Conservation (phyloP, 2,888 invertebrate species). For the Elmis aenea region DNA sequence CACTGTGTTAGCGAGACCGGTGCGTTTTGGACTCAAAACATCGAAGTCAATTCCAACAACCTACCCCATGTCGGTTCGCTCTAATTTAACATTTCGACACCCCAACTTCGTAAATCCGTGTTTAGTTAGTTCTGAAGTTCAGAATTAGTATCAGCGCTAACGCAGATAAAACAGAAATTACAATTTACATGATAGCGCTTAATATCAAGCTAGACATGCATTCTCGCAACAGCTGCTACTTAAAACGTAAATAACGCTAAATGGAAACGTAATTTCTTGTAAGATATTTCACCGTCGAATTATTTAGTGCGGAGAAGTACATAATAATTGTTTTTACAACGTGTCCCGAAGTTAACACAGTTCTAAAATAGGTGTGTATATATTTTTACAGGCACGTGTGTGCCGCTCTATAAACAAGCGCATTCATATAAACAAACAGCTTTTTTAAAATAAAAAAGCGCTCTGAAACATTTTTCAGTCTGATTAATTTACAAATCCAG, state of each 20-base stretch:
- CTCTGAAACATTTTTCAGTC: slow-evolving; percentile 8
- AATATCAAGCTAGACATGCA: too few species aligned
- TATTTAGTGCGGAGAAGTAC: too few species aligned
- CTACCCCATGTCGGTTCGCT: slow-evolving; percentile 1
- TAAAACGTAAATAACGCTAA: too few species aligned
- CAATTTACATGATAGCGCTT: slow-evolving; percentile 1
- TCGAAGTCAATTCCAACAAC: slow-evolving; percentile 1
- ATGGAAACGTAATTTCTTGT: too few species aligned
- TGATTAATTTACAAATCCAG: background rate
- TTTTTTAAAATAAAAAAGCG: slow-evolving; percentile 7
- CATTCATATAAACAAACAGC: slow-evolving; percentile 9
- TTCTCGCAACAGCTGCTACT: too few species aligned
- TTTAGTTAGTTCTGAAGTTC: slow-evolving; percentile 3
- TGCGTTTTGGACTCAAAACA: slow-evolving; percentile 2
- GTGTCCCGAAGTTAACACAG: too few species aligned
- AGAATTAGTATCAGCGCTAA: background rate
- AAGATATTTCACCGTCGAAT: too few species aligned
- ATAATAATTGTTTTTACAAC: too few species aligned
- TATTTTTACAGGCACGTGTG: slow-evolving; percentile 16
- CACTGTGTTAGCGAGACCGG: slow-evolving; percentile 1
- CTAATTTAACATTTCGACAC: slow-evolving; percentile 4
- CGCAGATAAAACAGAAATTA: slow-evolving; percentile 2
- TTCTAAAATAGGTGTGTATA: slow-evolving; percentile 10
- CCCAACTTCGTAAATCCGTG: slow-evolving; percentile 3
- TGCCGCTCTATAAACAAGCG: slow-evolving; percentile 9